phyloP scores from a whole-genome alignment of 2,113 vertebrate genomes.

The Nothocercus nigrocapillus region DNA sequence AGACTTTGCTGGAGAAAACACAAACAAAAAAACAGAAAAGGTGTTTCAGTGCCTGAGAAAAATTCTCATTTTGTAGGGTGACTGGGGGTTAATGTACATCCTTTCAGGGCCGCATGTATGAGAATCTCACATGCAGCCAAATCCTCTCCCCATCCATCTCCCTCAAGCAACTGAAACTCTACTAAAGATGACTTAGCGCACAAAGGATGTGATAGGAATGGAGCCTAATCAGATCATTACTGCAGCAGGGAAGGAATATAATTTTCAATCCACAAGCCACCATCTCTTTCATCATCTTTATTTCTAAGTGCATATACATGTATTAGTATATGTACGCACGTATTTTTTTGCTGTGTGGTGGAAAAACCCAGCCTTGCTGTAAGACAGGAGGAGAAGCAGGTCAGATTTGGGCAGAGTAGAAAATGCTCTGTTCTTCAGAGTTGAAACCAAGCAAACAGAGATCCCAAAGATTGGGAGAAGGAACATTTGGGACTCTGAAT shows the following conservation, averaged over 20 bases:
- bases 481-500: no score
- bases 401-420: neutral
- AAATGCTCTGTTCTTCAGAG: neutral
- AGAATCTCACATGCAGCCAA: neutral
- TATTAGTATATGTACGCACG: neutral
- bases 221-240: slow-evolving; percentile 57
- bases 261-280: neutral
- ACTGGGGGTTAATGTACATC: neutral
- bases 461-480: neutral
- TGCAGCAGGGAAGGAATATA: slow-evolving; percentile 16
- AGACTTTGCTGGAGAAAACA: neutral
- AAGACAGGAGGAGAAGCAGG: neutral
- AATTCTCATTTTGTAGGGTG: neutral
- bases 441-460: neutral
- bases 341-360: neutral
- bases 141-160: neutral
- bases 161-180: neutral
- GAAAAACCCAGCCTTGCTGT: neutral
- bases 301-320: neutral
- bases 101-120: fast-evolving
- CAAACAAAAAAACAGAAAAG: neutral
- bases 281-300: slow-evolving; percentile 38
- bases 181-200: slow-evolving; percentile 20
- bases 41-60: neutral
- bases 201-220: slow-evolving; percentile 26